Evolutionary conservation across 2,888 invertebrate species (phyloP).

Genomic region (Scelioninae gen. 1): DNA sequence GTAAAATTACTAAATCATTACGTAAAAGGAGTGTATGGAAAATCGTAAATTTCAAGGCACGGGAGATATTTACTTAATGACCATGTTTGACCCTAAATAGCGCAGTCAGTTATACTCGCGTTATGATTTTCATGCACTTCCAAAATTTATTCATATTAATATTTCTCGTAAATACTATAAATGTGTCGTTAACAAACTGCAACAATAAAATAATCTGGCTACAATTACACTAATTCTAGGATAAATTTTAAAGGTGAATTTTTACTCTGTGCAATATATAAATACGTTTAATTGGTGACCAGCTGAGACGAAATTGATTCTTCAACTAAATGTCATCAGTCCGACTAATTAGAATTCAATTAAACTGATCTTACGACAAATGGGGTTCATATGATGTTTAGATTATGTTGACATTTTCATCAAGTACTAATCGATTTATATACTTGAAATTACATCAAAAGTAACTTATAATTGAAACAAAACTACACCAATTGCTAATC

Average conservation of each 20-base stretch:
- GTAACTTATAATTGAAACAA: background rate
- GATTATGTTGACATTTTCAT: constrained; percentile 24
- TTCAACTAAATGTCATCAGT: constrained; percentile 15
- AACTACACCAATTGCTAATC: background rate
- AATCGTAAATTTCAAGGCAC: constrained; percentile 23
- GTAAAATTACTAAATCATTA: constrained; percentile 39
- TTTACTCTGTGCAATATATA: constrained; percentile 12
- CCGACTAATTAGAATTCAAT: constrained; percentile 21
- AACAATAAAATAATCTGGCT: constrained; percentile 8
- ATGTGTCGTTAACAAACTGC: background rate
- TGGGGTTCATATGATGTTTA: constrained; percentile 7
- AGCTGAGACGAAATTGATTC: constrained; percentile 37
- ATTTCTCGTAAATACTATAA: background rate
- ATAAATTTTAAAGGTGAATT: background rate
- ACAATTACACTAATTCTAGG: constrained; percentile 8
- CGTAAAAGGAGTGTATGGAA: constrained; percentile 22
- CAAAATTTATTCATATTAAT: background rate
- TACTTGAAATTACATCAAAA: background rate
- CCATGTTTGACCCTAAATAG: background rate
- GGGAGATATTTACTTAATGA: background rate
- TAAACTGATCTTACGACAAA: constrained; percentile 22
- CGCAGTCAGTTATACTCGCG: background rate
- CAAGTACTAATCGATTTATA: background rate
- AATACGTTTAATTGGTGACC: constrained; percentile 26
- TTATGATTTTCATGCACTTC: background rate